Evolutionary conservation across 1,140 invertebrate genomes (phyloP).

Genomic region (Rhagoletis zephyria): DNA sequence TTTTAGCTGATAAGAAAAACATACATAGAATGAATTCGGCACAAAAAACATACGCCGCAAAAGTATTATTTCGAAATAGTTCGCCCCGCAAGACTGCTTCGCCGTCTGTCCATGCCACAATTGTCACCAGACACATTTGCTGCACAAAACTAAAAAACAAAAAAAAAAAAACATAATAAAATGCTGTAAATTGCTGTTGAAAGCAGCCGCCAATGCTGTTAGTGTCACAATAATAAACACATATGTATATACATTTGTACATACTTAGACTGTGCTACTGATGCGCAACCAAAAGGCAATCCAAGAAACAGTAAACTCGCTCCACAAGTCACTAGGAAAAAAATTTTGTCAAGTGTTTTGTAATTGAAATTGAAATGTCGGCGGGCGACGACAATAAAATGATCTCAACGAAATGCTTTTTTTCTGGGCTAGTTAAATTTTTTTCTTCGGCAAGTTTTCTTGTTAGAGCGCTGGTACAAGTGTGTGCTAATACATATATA

Average conservation of each 20-base stretch:
- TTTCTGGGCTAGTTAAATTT: not conserved
- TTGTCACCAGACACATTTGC: not conserved
- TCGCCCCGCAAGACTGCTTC: not conserved
- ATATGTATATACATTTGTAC: not conserved
- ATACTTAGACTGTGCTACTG: not conserved
- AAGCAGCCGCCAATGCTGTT: conserved; percentile 3
- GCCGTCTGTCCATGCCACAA: not conserved
- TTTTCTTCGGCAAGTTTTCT: not conserved
- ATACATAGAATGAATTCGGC: not conserved
- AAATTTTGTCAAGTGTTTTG: conserved; percentile 46
- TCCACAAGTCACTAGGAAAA: not conserved
- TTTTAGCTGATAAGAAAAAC: conserved; percentile 26
- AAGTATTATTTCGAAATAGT: not conserved
- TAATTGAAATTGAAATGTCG: conserved; percentile 46
- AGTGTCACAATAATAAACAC: not conserved
- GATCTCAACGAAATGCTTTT: conserved; percentile 29
- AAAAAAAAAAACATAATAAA: too few species aligned
- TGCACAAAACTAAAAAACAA: not conserved
- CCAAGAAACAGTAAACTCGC: not conserved
- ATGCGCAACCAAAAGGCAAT: not conserved
- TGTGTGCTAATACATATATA: not conserved
- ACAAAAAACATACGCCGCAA: not conserved
- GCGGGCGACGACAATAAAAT: conserved; percentile 31
- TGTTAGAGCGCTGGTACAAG: not conserved
- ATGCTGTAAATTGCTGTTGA: not conserved